Percentiles rank a stretch among this genome's conserved stretches.
These are phyloP conservation scores for Heliconius hewitsoni DNA, from an alignment of 1,140 invertebrate species.

Conservation along the genomic window DNA sequence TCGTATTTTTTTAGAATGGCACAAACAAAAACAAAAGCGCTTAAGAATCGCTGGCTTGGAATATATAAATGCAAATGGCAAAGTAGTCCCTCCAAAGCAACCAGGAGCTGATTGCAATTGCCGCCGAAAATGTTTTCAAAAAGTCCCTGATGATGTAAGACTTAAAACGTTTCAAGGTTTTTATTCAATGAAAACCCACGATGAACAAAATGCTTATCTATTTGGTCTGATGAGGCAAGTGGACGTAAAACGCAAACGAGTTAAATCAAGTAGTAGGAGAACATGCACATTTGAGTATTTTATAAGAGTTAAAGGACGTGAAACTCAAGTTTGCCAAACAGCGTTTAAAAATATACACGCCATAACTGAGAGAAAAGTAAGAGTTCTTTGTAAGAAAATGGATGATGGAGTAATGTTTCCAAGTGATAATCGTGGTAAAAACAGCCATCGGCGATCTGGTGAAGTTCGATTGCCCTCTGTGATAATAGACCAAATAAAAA, in stretches of 20 bases:
- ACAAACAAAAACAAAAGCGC: conserved; percentile 82
- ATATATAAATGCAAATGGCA: conserved; percentile 82
- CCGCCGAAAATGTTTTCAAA: conserved; percentile 79
- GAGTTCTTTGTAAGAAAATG: conserved; percentile 82
- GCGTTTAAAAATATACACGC: conserved; percentile 83
- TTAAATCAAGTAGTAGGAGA: conserved; percentile 78
- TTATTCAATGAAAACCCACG: conserved; percentile 82
- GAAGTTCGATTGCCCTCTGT: conserved; percentile 78
- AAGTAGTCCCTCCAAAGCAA: conserved; percentile 78
- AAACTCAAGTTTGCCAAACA: conserved; percentile 83
- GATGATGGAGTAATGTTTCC: conserved; percentile 83
- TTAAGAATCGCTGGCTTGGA: conserved; percentile 81
- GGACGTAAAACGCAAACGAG: conserved; percentile 81
- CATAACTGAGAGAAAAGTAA: conserved; percentile 82
- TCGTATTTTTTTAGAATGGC: conserved; percentile 76
- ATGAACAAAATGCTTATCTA: conserved; percentile 83
- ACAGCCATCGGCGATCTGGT: conserved; percentile 77
- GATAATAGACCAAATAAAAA: conserved; percentile 82
- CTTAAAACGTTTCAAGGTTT: conserved; percentile 81
- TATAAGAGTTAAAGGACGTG: conserved; percentile 79
- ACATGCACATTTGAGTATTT: conserved; percentile 83
- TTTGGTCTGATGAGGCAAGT: conserved; percentile 83
- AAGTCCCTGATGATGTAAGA: conserved; percentile 78
- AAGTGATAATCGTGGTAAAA: conserved; percentile 81
- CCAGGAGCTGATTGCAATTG: conserved; percentile 82